These are phyloP conservation scores for Tetraneura akinire DNA, from an alignment of 1,140 invertebrate species.

Conservation along the genomic window DNA sequence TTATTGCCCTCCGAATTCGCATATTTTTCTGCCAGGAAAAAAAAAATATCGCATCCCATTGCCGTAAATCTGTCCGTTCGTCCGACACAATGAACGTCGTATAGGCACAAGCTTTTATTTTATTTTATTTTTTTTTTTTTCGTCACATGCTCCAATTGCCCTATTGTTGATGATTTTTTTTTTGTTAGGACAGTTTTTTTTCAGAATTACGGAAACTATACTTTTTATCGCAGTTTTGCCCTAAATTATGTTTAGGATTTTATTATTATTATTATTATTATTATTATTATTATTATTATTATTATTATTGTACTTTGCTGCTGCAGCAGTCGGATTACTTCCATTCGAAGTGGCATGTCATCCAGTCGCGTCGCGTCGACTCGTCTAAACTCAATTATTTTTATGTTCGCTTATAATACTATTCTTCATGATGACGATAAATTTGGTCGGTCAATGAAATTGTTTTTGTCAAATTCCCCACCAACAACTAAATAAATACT, in stretches of 20 bases:
- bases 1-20: conserved; percentile 25
- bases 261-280: conserved; percentile 48
- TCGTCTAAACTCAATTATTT: conserved; percentile 37
- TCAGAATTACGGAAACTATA: conserved; percentile 47
- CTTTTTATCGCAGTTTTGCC: conserved; percentile 45
- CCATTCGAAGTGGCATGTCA: conserved; percentile 44
- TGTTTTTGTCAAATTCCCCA: no score
- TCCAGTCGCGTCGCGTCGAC: conserved; percentile 17
- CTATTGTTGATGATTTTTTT: conserved; percentile 47
- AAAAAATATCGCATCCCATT: conserved; percentile 41
- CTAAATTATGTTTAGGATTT: conserved; percentile 49
- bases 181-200: conserved; percentile 30
- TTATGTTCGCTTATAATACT: conserved; percentile 34
- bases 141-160: conserved; percentile 44
- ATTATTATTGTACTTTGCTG: conserved; percentile 39
- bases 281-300: no score
- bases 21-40: not conserved
- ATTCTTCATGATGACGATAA: no score
- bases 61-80: conserved; percentile 44
- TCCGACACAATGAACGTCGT: conserved; percentile 40
- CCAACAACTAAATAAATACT: no score
- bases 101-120: conserved; percentile 32
- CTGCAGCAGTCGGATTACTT: conserved; percentile 38
- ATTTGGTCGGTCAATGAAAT: no score
- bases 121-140: conserved; percentile 37